Evolutionary conservation across 2,797 vertebrate species (phyloP), one percentile per base, ranked within the genome.

Genomic region (Stomatorhinus walkeri): DNA sequence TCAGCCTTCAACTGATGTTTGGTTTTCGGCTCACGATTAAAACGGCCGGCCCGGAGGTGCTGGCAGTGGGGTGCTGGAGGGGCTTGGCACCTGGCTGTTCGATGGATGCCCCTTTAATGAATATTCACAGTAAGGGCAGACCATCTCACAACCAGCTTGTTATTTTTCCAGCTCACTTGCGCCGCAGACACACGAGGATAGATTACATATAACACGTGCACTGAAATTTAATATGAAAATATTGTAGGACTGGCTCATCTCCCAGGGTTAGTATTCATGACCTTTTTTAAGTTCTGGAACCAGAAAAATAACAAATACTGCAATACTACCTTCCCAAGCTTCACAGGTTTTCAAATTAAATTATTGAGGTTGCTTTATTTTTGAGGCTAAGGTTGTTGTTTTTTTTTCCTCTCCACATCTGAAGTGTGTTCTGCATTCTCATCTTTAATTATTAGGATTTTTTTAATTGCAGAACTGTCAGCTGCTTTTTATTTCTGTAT

Each of bases 391-490:
- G 46, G 40, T 40, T 49, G 59, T 36, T 12, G 3, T 54, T 16
- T 56, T n/a, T 56, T 12, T 9, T 54, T 1, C 51, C n/a, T 24
- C 56, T 16, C 54, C 24, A 22, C 24, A 56, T 28, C 85, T 85
- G 14, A 22, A 48, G 9, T 68, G 43, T 40, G 12, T 79, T 40
- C 22, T 24, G 10, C 59, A 19, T 22, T 87, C n/a, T 87, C 43
- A 24, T 46, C 36, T 51, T 61, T 90, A 79, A 87, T 90, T 52
- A 87, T 89, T 76, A 56, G 24, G 16, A 46, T 12, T 49, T 64
- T 61, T 59, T 88, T 86, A 89, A 87, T 89, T 90, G 56, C 89
- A 88, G 64, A 59, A 72, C 68, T 85, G 88, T 87, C 88, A 87
- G 88, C 76, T 46, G 46, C 40, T 87, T 48, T 40, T n/a, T 87